Base-by-base conservation (phyloP, 1,140 invertebrate species). In the Hyphantria cunea region DNA sequence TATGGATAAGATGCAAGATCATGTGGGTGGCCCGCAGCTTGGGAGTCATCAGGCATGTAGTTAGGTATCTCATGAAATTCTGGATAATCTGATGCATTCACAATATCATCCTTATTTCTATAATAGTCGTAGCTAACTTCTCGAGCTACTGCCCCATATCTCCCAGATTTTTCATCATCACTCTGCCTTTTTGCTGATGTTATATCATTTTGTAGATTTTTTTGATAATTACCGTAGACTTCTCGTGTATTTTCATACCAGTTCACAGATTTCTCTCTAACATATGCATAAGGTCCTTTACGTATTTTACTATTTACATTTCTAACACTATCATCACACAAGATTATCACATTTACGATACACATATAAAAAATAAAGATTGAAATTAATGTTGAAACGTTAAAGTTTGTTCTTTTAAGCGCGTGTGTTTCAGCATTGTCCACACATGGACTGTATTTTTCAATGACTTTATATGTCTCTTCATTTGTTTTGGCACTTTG, bases 31-130 rank as follows among this genome's bases (percentile, higher is more conserved):
- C 87, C 84, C 8, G 86, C 86, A 5, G 93, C 76, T 48, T 92
- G 90, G 51, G 92, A 86, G 49, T 92, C 91, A 9, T 92, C 90
- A 55, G 92, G 93, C 13, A 86, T 64, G 15, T 92, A 87, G 86
- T 82, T 17, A 78, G 69, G 63, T 17, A 71, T 50, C 41, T 66
- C 54, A 17, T 50, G 64, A 15, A 62, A 60, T 34, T 60, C 59
- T 6, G 70, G 61, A 39, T 45, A 62, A 6, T 74, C 69, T 0
- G 78, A 80, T 5, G 60, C 39, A 50, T 82, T 84, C 6, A 48
- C 60, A 17, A 75, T 64, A 51, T 81, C 74, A 54, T 82, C 72
- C 64, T 78, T 80, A 34, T 75, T 78, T 51, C 76, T 82, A 60
- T 78, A 76, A 62, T 75, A 81, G 58, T 67, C 69, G 37, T 82